phyloP scores from a whole-genome alignment of 2,888 invertebrate species.

The Branchellion lobata region DNA sequence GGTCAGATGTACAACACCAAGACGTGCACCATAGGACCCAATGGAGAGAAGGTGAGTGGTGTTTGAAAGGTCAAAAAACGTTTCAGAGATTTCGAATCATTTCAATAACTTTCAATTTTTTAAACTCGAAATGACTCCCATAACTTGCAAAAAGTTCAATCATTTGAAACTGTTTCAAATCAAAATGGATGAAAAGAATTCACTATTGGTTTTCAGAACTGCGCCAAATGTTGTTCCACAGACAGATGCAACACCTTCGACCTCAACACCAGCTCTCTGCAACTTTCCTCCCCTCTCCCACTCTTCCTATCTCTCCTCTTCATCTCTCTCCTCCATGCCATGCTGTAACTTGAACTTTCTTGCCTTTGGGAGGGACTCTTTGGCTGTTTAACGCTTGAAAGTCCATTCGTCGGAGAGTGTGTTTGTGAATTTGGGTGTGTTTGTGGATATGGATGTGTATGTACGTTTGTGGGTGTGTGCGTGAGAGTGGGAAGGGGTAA shows the following conservation, averaged over 20 bases:
- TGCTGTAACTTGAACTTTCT: neutral
- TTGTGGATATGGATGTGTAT: conserved; percentile 36
- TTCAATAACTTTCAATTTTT: too few relatives aligned
- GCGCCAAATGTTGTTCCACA: conserved; percentile 38
- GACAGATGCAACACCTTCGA: conserved; percentile 43
- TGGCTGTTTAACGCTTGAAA: neutral
- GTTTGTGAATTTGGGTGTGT: conserved; percentile 25
- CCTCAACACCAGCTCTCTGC: conserved; percentile 13
- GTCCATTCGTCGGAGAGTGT: conserved; percentile 15
- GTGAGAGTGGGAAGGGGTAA: conserved; percentile 19
- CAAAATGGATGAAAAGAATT: too few relatives aligned
- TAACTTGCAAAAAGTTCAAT: too few relatives aligned
- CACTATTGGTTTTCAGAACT: too few relatives aligned
- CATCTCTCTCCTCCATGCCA: neutral
- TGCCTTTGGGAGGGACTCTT: too few relatives aligned
- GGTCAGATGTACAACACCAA: neutral
- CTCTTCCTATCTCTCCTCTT: conserved; percentile 2
- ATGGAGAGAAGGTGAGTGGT: conserved; percentile 13
- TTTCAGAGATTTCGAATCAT: too few relatives aligned
- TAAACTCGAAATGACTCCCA: too few relatives aligned
- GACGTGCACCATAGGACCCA: neutral
- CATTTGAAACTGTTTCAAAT: too few relatives aligned
- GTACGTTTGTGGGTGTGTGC: conserved; percentile 36
- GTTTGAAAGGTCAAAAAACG: too few relatives aligned
- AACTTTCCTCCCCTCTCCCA: neutral